phyloP scores from a whole-genome alignment of 2,113 vertebrate species.

The Balaeniceps rex region DNA sequence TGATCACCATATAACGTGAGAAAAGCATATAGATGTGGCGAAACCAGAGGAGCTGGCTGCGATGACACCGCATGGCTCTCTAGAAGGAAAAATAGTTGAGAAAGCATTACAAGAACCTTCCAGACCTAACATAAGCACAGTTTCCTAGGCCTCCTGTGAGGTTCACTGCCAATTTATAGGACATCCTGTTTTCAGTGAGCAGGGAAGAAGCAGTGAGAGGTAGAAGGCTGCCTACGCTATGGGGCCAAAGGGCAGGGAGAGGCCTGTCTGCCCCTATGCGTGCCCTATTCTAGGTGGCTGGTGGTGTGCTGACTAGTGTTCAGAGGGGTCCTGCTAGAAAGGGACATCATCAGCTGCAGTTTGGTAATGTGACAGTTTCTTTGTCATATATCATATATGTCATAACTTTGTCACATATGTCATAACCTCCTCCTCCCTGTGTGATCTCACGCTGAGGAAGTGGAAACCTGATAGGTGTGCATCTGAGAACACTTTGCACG shows the following conservation, averaged over 20 bases:
- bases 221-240: not conserved
- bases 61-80: slow-evolving; percentile 90
- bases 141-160: not conserved
- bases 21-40: slow-evolving; percentile 84
- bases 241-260: not conserved
- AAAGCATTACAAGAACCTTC: not conserved
- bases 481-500: not conserved
- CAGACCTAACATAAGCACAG: not conserved
- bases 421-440: not conserved
- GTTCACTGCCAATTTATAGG: not conserved
- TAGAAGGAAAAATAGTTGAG: slow-evolving; percentile 38
- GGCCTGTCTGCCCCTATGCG: not conserved
- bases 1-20: slow-evolving; percentile 92
- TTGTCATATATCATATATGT: not conserved
- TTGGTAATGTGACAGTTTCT: not conserved
- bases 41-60: slow-evolving; percentile 92
- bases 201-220: not conserved
- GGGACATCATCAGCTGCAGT: not conserved
- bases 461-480: not conserved
- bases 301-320: not conserved
- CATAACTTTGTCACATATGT: no score
- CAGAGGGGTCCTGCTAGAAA: not conserved
- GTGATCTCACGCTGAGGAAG: not conserved
- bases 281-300: accelerated
- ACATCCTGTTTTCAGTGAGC: not conserved